Conservation (phyloP, 1,140 invertebrate species). For the Drosophila kikkawai region DNA sequence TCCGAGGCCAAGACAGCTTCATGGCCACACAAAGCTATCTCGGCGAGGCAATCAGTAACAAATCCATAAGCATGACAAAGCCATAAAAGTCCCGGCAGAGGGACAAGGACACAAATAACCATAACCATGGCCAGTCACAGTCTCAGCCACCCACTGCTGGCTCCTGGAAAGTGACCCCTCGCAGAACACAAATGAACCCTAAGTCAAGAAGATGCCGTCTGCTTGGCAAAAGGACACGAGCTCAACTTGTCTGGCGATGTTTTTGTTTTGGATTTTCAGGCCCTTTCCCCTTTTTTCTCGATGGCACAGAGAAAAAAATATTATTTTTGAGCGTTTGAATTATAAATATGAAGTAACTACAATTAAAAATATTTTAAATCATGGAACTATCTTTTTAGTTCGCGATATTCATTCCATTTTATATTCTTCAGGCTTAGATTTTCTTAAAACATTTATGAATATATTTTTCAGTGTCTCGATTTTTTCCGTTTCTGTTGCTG, state of each 20-base stretch:
- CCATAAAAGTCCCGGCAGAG: slow-evolving; percentile 61
- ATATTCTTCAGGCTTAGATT: background rate
- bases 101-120: slow-evolving; percentile 26
- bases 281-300: slow-evolving; percentile 5
- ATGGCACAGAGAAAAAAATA: slow-evolving; percentile 2
- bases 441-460: background rate
- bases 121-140: slow-evolving; percentile 26
- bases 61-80: slow-evolving; percentile 80
- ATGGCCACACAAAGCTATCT: slow-evolving; percentile 58
- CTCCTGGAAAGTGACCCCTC: slow-evolving; percentile 47
- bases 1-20: slow-evolving; percentile 42
- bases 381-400: background rate
- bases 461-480: slow-evolving; percentile 1
- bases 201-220: slow-evolving; percentile 56
- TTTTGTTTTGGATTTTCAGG: slow-evolving; percentile 44
- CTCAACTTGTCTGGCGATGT: slow-evolving; percentile 35
- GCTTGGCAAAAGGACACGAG: slow-evolving; percentile 38
- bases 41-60: slow-evolving; percentile 73
- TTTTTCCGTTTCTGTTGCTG: slow-evolving; percentile 39
- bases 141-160: slow-evolving; percentile 2
- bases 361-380: background rate
- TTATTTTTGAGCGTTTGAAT: background rate
- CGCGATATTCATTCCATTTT: background rate
- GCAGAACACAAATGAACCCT: slow-evolving; percentile 53
- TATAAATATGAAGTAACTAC: too few species aligned